phyloP scores from a whole-genome alignment of 2,888 invertebrate species.

The Dinocampus coccinellae region DNA sequence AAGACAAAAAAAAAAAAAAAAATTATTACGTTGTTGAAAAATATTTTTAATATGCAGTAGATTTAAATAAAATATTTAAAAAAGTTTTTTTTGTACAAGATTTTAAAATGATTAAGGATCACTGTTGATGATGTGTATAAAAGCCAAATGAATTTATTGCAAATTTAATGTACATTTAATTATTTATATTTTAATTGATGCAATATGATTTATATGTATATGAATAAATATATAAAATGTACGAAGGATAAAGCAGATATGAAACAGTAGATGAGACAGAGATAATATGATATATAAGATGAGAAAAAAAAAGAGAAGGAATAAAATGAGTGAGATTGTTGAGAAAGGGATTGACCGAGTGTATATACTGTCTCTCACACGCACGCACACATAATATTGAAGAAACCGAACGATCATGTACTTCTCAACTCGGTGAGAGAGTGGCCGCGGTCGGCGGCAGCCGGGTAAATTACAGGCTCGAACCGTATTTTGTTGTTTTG shows the following conservation, averaged over 20 bases:
- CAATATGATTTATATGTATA: constrained; percentile 6
- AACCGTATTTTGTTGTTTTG: constrained; percentile 69
- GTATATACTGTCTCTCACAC: constrained; percentile 3
- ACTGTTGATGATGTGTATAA: too few relatives aligned
- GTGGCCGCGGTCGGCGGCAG: constrained; percentile 65
- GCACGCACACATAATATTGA: constrained; percentile 19
- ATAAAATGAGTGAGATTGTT: constrained; percentile 14
- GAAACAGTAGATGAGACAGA: not conserved
- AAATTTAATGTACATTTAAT: too few relatives aligned
- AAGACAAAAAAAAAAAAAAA: constrained; percentile 1
- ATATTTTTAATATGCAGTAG: too few relatives aligned
- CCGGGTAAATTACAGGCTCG: constrained; percentile 69
- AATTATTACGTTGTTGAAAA: too few relatives aligned
- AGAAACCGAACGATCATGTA: constrained; percentile 24
- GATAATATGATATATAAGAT: not conserved
- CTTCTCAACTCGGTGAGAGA: constrained; percentile 41
- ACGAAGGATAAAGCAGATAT: not conserved
- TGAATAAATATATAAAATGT: not conserved
- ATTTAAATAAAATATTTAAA: too few relatives aligned
- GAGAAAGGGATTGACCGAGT: constrained; percentile 8
- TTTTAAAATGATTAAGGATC: too few relatives aligned
- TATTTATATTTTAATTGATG: too few relatives aligned
- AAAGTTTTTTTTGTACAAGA: too few relatives aligned
- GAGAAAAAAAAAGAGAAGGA: constrained; percentile 9
- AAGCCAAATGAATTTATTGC: too few relatives aligned